Evolutionary conservation across 2,113 vertebrate species (phyloP).

Genomic region (Pongo pygmaeus): DNA sequence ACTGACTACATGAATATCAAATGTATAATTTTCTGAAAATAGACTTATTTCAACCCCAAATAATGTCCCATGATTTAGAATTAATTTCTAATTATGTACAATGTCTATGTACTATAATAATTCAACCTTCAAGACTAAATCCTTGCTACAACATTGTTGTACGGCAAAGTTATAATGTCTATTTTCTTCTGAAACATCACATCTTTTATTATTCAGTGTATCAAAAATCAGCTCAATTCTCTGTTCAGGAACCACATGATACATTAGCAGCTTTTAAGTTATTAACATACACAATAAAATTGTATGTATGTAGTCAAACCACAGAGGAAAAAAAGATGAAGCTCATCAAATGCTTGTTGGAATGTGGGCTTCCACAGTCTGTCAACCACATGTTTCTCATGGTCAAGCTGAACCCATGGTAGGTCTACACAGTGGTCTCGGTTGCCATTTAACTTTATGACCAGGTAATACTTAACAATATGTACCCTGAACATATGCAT

Average conservation of each 20-base stretch:
- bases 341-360: neutral
- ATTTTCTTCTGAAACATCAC: neutral
- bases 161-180: neutral
- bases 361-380: accelerated
- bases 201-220: neutral
- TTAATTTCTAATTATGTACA: neutral
- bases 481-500: accelerated
- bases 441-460: neutral
- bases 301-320: neutral
- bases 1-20: neutral
- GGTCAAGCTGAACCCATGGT: neutral
- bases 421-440: neutral
- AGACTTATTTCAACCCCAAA: neutral
- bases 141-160: neutral
- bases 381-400: neutral
- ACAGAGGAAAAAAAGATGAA: neutral
- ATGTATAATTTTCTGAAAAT: neutral
- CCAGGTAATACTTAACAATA: neutral
- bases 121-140: neutral
- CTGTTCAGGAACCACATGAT: neutral
- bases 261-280: neutral
- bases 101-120: neutral
- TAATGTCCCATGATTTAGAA: neutral
- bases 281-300: neutral
- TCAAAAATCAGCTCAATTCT: neutral